Evolutionary conservation across 1,140 invertebrate genomes (phyloP), one percentile per base, ranked within the genome.

Genomic region (Coenobita brevimanus): DNA sequence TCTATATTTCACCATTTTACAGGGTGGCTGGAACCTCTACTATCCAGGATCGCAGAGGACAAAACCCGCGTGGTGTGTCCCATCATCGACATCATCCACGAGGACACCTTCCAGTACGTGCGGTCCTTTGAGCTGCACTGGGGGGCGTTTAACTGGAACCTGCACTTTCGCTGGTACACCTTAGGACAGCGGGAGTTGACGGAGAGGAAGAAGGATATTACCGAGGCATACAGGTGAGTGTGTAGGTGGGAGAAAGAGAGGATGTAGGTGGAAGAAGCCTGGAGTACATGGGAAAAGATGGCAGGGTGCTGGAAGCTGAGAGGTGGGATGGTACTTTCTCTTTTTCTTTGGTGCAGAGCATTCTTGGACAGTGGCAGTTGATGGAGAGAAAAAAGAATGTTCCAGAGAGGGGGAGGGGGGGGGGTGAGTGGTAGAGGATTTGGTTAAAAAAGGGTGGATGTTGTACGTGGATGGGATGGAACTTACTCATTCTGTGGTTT

Each of bases 61-160:
- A 93, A 95, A 91, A 94, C 95, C 90, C 93, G 95, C 91, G 95
- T 98, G 3, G 96, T 98, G n/a, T 98, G 97, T 90, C 98, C 98
- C 0, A 96, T 99, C 0, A 99, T 99, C 80, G 98, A 99, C 92
- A 97, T 99, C 27, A 97, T 99, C 33, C 97, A 96, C 86, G 98
- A 99, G 91, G 96, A 98, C 90, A 97, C 97, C 3, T 97, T 99
- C 91, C 96, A 97, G 69, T 98, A 98, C 91, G 95, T 97, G 0
- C 95, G 96, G 91, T 96, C 96, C 89, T 98, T 98, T 90, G 97
- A 98, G 91, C 93, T 98, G 0, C 97, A 98, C 91, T 99, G 97
- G 97, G 98, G 98, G 10, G 98, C 97, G 0, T 98, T 99, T 91
- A 99, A 99, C 92, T 99, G 98, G 98, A 96, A 97, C 88, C 93